A percentile compares a stretch with the other conserved stretches of the same genome.
Conservation (phyloP, 1,140 invertebrate genomes). For the Calliopsis andreniformis region DNA sequence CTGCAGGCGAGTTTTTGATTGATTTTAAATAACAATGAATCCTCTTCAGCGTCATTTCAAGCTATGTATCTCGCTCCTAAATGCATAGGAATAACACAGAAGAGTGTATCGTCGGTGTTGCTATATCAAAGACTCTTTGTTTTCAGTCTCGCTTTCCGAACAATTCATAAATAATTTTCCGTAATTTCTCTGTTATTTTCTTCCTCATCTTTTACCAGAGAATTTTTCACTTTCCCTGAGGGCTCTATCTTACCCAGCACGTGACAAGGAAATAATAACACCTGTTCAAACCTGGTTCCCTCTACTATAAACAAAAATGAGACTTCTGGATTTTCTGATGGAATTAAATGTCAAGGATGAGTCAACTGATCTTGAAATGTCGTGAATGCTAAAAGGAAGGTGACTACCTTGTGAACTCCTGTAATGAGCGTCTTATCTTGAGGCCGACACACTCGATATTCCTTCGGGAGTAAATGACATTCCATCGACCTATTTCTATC, state of each 20-base stretch:
- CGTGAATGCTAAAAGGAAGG: background rate
- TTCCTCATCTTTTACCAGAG: background rate
- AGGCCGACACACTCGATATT: conserved; percentile 11
- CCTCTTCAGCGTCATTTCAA: background rate
- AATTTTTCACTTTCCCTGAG: background rate
- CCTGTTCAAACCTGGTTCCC: background rate
- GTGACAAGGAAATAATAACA: background rate
- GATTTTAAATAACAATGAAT: background rate
- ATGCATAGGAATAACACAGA: background rate
- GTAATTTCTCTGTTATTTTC: background rate
- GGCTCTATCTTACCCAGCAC: background rate
- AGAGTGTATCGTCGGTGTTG: background rate
- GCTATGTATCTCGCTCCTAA: too few relatives aligned
- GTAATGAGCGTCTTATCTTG: conserved; percentile 16
- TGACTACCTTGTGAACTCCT: background rate
- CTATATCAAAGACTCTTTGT: background rate
- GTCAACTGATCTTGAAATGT: background rate
- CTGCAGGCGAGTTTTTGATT: background rate
- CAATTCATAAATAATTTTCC: background rate
- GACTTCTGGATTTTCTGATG: background rate
- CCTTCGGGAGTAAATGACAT: background rate
- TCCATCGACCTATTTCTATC: conserved; percentile 26
- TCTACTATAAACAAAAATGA: background rate
- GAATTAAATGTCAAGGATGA: conserved; percentile 1
- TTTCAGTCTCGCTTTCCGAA: background rate